phyloP scores from a whole-genome alignment of 2,888 invertebrate species.

The Cyclophora punctaria region DNA sequence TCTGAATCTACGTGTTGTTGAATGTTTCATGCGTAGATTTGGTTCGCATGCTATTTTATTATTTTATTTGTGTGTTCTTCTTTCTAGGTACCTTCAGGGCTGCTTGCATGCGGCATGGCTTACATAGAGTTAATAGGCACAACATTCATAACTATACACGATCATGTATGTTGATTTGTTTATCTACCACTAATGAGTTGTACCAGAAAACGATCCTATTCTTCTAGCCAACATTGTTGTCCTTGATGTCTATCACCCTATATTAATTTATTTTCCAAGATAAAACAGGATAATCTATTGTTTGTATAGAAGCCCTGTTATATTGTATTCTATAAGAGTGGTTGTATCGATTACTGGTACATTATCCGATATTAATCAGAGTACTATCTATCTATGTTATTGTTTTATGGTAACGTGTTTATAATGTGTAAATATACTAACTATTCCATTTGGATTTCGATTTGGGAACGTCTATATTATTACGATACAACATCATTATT shows the following conservation, averaged over 20 bases:
- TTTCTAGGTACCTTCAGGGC: conserved; percentile 63
- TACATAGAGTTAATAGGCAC: conserved; percentile 56
- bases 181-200: conserved; percentile 1
- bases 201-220: conserved; percentile 6
- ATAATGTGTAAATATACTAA: too few species aligned
- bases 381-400: conserved; percentile 25
- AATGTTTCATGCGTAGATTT: conserved; percentile 13
- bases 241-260: too few species aligned
- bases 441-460: too few species aligned
- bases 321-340: conserved; percentile 25
- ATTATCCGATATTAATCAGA: conserved; percentile 43
- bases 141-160: conserved; percentile 48
- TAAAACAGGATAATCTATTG: conserved; percentile 13
- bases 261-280: not conserved
- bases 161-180: conserved; percentile 56
- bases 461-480: too few species aligned
- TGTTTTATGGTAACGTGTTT: conserved; percentile 20
- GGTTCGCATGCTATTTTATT: conserved; percentile 38
- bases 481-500: too few species aligned
- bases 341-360: conserved; percentile 39
- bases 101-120: conserved; percentile 62
- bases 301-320: conserved; percentile 15
- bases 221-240: too few species aligned
- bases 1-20: too few species aligned
- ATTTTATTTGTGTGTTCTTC: conserved; percentile 31